Percentiles rank a stretch among this genome's conserved stretches.
Evolutionary conservation across 1,140 invertebrate genomes (phyloP).

Genomic region (Drosophila erecta): DNA sequence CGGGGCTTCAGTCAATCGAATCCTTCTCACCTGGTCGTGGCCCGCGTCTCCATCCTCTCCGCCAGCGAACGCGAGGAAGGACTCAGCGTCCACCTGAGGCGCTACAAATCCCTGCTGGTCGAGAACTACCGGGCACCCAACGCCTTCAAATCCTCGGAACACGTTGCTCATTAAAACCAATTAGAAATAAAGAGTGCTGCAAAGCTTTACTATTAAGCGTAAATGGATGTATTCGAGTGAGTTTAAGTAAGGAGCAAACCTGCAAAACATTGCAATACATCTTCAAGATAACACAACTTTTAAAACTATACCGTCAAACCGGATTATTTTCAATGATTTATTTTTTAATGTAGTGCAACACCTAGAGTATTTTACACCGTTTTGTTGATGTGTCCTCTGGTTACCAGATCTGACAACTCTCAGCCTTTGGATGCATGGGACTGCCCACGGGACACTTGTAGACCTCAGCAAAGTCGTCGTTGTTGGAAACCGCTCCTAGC

Average conservation of each 20-base stretch:
- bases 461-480: slow-evolving; percentile 86
- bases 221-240: not conserved
- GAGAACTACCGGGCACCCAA: slow-evolving; percentile 86
- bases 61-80: slow-evolving; percentile 79
- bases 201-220: not conserved
- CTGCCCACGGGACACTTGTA: slow-evolving; percentile 87
- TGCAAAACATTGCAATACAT: too few relatives aligned
- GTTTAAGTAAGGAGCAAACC: too few relatives aligned
- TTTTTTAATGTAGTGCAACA: not conserved
- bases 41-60: slow-evolving; percentile 86
- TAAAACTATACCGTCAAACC: not conserved
- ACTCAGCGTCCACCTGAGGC: slow-evolving; percentile 85
- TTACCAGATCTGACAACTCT: slow-evolving; percentile 81
- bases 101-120: slow-evolving; percentile 87
- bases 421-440: slow-evolving; percentile 87
- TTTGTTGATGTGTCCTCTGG: not conserved
- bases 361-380: not conserved
- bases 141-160: slow-evolving; percentile 77
- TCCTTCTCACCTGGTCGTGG: slow-evolving; percentile 86
- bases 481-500: slow-evolving; percentile 89
- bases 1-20: slow-evolving; percentile 86
- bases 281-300: too few relatives aligned
- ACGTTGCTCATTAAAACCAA: slow-evolving; percentile 33
- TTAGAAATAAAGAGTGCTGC: not conserved
- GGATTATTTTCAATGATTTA: slow-evolving; percentile 11